Conservation (phyloP, 2,113 vertebrate genomes). For the Cyphomyrus discorhynchus region DNA sequence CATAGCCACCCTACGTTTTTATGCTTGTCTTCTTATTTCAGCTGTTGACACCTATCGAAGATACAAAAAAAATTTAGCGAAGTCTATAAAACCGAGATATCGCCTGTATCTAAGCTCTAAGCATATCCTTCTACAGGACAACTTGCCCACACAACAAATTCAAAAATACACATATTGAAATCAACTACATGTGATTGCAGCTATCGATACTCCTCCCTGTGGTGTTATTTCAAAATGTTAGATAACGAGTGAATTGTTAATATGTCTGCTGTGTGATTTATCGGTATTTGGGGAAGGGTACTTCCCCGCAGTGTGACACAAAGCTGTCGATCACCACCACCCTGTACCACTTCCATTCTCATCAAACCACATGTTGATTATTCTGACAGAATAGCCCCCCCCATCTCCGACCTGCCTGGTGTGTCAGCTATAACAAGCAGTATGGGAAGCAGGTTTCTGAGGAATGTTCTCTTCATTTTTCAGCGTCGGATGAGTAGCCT, state of each 20-base stretch:
- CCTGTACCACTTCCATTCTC: background rate
- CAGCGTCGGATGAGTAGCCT: background rate
- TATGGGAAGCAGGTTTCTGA: background rate
- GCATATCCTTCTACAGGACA: background rate
- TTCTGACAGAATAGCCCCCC: background rate
- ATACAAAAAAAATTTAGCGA: background rate
- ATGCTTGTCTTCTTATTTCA: background rate
- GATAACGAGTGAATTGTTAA: background rate
- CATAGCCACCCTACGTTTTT: background rate
- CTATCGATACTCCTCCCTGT: background rate
- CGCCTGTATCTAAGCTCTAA: background rate
- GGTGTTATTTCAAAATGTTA: background rate
- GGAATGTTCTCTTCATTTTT: background rate
- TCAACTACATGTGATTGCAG: background rate
- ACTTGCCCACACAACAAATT: background rate
- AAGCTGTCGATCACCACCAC: background rate
- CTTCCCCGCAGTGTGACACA: background rate
- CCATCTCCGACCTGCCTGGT: background rate
- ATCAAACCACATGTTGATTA: background rate
- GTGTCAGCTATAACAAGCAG: background rate
- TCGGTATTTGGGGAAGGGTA: background rate
- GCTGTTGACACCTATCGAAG: background rate
- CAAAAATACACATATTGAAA: background rate
- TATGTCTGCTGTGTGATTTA: background rate
- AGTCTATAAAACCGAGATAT: background rate